Percentiles rank a stretch among this genome's conserved stretches.
phyloP scores from a whole-genome alignment of 2,113 vertebrate genomes.

The Gnathonemus longibarbis region DNA sequence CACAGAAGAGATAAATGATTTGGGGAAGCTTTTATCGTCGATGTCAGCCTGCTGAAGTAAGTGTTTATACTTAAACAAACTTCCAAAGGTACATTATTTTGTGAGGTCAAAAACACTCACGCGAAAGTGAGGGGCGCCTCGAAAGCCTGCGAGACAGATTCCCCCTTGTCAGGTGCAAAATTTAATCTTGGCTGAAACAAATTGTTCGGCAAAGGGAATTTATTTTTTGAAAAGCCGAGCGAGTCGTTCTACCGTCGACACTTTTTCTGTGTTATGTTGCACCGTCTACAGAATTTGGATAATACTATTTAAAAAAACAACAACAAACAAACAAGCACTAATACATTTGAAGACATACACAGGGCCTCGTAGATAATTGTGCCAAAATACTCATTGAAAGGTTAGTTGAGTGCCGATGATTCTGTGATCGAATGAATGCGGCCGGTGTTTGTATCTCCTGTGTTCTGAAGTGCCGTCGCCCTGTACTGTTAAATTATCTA shows the following conservation, averaged over 20 bases:
- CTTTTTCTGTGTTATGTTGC: neutral
- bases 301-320: neutral
- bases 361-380: neutral
- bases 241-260: neutral
- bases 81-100: conserved; percentile 56
- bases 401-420: neutral
- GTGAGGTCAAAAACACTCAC: conserved; percentile 51
- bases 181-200: conserved; percentile 61
- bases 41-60: conserved; percentile 33
- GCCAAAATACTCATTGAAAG: neutral
- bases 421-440: neutral
- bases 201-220: conserved; percentile 66
- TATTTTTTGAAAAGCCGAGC: conserved; percentile 51
- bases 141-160: conserved; percentile 56
- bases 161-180: conserved; percentile 56
- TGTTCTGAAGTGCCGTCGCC: neutral
- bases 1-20: neutral
- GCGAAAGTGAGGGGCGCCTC: conserved; percentile 45
- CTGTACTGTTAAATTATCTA: neutral
- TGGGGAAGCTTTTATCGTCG: neutral
- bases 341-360: neutral
- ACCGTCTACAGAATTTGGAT: neutral
- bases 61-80: conserved; percentile 51
- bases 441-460: neutral
- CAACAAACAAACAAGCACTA: neutral